Evolutionary conservation across 2,888 invertebrate genomes (phyloP), one percentile per base, ranked within the genome.

Genomic region (Julus scandinavius): DNA sequence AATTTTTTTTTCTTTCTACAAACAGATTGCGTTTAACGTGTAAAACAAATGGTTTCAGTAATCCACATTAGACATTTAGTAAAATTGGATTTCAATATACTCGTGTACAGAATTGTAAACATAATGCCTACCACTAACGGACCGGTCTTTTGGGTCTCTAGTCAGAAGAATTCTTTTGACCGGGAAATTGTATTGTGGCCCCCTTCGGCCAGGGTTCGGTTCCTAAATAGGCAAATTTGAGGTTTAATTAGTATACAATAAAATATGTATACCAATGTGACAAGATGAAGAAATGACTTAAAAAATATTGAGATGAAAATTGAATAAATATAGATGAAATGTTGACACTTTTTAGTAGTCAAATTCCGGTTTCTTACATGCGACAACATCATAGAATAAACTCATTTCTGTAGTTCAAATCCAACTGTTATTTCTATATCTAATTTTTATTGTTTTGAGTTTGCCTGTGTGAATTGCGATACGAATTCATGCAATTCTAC

Each of bases 101-200:
- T n/a, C n/a, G n/a, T n/a, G n/a, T n/a, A n/a, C n/a, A n/a, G n/a
- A 83, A 54, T 13, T 13, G 54, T 83, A 3, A 83, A 83, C n/a
- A 40, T 72, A 86, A 85, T 87, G 84, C 90, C 90, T 91, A 93
- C 93, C 93, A 91, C 93, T 93, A 88, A 93, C 92, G 58, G 93
- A 92, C 89, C 93, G 92, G 90, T 94, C 94, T 90, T 94, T 94
- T 15, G 94, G 93, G 89, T 94, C 93, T 89, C 94, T 91, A 6
- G 94, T 94, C 72, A 94, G 92, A 87, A 94, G 92, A 88, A 94
- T 93, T 88, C 93, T 91, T 91, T 94, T 94, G 54, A 94, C 93
- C 63, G 93, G 92, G 91, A 93, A 93, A 88, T 91, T 91, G 91
- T 93, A 93, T 89, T 91, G 87, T 63, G 87, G 89, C 49, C n/a